Base-by-base conservation (phyloP, 2,113 vertebrate genomes). In the Ciconia boyciana region DNA sequence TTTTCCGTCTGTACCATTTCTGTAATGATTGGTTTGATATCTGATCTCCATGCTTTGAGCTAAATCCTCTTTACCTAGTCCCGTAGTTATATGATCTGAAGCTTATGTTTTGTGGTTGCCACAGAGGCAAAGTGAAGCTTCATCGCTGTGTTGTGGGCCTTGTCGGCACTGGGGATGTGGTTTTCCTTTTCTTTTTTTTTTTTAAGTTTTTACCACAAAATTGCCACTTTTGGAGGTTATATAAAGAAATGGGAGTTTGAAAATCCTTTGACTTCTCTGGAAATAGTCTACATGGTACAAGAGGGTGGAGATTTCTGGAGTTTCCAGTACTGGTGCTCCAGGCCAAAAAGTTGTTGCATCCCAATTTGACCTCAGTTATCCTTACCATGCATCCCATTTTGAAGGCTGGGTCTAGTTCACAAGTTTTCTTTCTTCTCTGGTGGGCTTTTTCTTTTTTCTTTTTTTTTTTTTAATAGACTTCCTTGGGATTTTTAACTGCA, bases 61-160 rank as follows among this genome's bases (percentile, higher is more conserved):
- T 91, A 92, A 92, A 87, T 55, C 60, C 44, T 74, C 61, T 36
- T 84, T 75, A 81, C 77, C 77, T 72, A 7, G 7, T 75, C 61
- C 74, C 4, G 0, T 84, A 49, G 76, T 96, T 87, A 88, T 2
- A 16, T 2, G 46, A 58, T 61, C 78, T 91, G 60, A 78, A 96
- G 68, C 41, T 89, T 36, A n/a, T 90, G 64, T 39, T 96, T 96
- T 96, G 96, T 70, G 97, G 95, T 91, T 95, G 96, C 96, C 96
- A 97, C 93, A 87, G 87, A 93, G 88, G 96, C 96, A 94, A 52
- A 89, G 79, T 20, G 34, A 44, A 87, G 65, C 51, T 62, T 39
- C 57, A 10, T 36, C 3, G 0, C 75, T 77, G 54, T 69, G n/a
- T 58, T 70, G 54, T 87, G 74, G 61, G 83, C 48, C 76, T 79